These are phyloP conservation scores for Metopia argyrocephala DNA, from an alignment of 2,888 invertebrate genomes.

Conservation along the genomic window DNA sequence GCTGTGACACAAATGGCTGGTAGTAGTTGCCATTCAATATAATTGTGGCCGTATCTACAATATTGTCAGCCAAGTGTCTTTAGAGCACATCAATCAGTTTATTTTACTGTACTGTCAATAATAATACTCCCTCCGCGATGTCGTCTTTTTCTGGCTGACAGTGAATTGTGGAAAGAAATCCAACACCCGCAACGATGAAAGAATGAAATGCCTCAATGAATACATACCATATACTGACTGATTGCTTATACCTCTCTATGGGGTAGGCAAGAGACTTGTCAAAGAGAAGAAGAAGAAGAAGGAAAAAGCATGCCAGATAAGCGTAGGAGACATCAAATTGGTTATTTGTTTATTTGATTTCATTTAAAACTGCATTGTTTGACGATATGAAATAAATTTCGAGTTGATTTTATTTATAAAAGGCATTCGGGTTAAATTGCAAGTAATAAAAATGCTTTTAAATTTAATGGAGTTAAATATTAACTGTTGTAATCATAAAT, in stretches of 20 bases:
- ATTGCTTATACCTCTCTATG: constrained; percentile 26
- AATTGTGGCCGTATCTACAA: constrained; percentile 42
- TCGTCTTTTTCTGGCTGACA: background rate
- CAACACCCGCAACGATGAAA: background rate
- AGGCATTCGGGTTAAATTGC: background rate
- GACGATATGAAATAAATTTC: background rate
- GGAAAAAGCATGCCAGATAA: background rate
- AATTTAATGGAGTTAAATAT: background rate
- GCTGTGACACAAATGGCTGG: constrained; percentile 9
- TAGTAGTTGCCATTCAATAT: constrained; percentile 12
- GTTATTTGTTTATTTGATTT: constrained; percentile 17
- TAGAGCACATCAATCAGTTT: constrained; percentile 59
- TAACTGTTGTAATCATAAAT: no score
- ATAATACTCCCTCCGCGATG: background rate
- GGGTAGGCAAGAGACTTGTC: background rate
- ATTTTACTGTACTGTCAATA: constrained; percentile 51
- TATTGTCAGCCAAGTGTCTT: constrained; percentile 44
- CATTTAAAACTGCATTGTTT: constrained; percentile 20
- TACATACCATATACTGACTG: constrained; percentile 15
- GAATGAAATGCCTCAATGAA: background rate
- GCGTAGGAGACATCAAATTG: constrained; percentile 10
- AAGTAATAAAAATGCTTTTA: background rate
- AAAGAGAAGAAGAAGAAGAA: background rate
- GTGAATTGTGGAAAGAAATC: no score
- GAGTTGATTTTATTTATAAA: background rate